A percentile compares a stretch with the other conserved stretches of the same genome.
phyloP scores from a whole-genome alignment of 2,888 invertebrate genomes.

The Tetragonula carbonaria region DNA sequence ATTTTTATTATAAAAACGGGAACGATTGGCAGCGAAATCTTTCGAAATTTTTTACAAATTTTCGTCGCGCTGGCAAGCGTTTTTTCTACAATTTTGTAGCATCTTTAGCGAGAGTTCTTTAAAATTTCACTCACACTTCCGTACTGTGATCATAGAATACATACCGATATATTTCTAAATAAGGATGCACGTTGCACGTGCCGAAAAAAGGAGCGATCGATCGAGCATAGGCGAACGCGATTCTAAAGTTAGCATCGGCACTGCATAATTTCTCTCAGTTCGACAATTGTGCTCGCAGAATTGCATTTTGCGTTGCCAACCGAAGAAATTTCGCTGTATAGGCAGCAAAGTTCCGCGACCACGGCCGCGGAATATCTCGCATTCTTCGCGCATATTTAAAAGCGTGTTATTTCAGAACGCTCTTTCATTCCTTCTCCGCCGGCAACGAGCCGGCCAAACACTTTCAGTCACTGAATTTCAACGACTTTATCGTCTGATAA shows the following conservation, averaged over 20 bases:
- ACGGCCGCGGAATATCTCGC: constrained; percentile 17
- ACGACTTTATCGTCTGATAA: no score
- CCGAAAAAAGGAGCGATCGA: constrained; percentile 25
- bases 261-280: constrained; percentile 70
- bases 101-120: no score
- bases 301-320: constrained; percentile 14
- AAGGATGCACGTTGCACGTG: no score
- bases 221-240: constrained; percentile 22
- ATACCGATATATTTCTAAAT: neutral
- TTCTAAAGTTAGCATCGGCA: constrained; percentile 73
- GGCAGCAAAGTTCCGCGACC: constrained; percentile 18
- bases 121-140: no score
- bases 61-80: no score
- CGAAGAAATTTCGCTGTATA: constrained; percentile 37
- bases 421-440: neutral
- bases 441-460: no score
- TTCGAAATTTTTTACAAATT: no score
- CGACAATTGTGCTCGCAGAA: constrained; percentile 26
- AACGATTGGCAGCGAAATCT: no score
- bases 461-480: no score
- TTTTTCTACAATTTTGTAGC: no score
- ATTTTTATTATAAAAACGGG: no score
- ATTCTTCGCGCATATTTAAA: constrained; percentile 26
- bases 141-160: no score
- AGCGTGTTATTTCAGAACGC: constrained; percentile 14